Percentiles rank a stretch among this genome's conserved stretches.
Evolutionary conservation across 2,797 vertebrate species (phyloP).

Genomic region (Eulemur mongoz): DNA sequence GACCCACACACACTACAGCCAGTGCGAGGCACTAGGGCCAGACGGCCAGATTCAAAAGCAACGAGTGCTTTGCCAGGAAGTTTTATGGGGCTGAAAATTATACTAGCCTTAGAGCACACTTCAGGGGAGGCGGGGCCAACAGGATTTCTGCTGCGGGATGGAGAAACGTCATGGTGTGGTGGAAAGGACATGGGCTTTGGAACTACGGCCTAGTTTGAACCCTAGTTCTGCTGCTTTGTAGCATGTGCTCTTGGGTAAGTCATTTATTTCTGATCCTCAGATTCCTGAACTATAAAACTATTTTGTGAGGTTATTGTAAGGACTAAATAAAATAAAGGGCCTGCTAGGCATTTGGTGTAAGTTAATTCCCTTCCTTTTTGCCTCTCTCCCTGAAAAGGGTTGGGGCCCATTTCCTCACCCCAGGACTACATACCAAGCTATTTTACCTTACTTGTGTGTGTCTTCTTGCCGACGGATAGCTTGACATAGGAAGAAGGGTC

Average conservation of each 20-base stretch:
- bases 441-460: constrained; percentile 95
- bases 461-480: constrained; percentile 89
- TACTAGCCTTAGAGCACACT: background rate
- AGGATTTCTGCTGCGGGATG: background rate
- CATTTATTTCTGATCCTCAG: background rate
- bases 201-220: background rate
- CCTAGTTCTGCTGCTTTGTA: background rate
- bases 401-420: background rate
- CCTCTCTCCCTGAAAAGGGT: background rate
- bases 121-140: fast-evolving
- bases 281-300: background rate
- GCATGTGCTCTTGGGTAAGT: background rate
- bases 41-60: background rate
- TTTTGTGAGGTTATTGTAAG: background rate
- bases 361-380: background rate
- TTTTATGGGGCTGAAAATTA: background rate
- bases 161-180: background rate
- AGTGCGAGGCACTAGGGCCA: fast-evolving
- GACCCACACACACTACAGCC: background rate
- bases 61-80: background rate
- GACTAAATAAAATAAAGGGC: background rate
- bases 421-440: background rate
- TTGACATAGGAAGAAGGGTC: constrained; percentile 92
- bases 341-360: background rate
- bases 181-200: background rate